Evolutionary conservation across 2,797 vertebrate species (phyloP).

Genomic region (Chelmon rostratus): DNA sequence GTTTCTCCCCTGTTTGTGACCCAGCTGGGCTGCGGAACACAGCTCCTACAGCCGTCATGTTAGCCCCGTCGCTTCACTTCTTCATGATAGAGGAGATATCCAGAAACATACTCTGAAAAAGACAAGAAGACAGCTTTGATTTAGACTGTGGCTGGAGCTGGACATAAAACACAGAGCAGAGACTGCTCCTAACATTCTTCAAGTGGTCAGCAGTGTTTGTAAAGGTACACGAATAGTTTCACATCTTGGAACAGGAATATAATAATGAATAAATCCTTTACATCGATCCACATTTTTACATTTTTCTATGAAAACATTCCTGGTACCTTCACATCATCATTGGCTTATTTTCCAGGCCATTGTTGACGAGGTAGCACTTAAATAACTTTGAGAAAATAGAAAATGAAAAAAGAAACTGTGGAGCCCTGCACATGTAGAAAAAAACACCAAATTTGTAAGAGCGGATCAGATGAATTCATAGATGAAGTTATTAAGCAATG

Average conservation of each 20-base stretch:
- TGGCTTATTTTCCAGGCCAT: too few species aligned
- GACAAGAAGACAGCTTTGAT: slow-evolving; percentile 54
- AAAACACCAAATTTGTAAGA: background rate
- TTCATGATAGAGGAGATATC: slow-evolving; percentile 97
- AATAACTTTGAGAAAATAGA: too few species aligned
- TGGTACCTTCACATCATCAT: too few species aligned
- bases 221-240: background rate
- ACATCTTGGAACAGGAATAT: background rate
- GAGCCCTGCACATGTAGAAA: background rate
- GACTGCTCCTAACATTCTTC: background rate
- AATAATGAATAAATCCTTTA: background rate
- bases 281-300: background rate
- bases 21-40: slow-evolving; percentile 29
- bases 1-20: slow-evolving; percentile 45
- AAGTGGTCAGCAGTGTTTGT: background rate
- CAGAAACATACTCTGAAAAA: slow-evolving; percentile 93
- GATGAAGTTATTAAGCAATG: background rate
- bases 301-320: too few species aligned
- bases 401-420: too few species aligned
- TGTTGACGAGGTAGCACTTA: background rate
- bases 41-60: slow-evolving; percentile 9
- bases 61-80: slow-evolving; percentile 84
- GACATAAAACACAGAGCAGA: background rate
- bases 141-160: background rate
- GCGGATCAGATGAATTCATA: background rate